Conservation (phyloP, 2,113 vertebrate genomes). For the Hemiscyllium ocellatum region DNA sequence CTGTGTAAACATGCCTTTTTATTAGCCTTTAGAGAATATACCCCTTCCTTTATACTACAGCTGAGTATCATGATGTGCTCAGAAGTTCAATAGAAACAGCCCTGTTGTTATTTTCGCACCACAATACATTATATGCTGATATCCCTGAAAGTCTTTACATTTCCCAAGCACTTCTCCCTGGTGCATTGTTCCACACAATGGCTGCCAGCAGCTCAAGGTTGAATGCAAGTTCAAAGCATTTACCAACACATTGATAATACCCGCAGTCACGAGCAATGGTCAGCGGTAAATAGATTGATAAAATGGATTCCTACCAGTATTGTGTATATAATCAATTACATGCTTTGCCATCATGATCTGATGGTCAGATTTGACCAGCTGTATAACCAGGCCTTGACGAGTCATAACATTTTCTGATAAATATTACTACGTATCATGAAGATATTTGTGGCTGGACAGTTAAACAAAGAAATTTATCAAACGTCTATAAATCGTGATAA, state of each 20-base stretch:
- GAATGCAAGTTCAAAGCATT: not conserved
- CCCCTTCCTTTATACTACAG: not conserved
- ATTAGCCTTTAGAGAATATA: not conserved
- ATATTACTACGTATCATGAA: not conserved
- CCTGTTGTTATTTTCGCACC: not conserved
- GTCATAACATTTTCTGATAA: not conserved
- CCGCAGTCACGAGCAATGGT: not conserved
- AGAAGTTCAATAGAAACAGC: not conserved
- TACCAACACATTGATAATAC: not conserved
- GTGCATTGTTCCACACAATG: not conserved
- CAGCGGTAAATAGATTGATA: not conserved
- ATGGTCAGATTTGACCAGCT: not conserved
- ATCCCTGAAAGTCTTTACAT: not conserved
- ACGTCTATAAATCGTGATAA: not conserved
- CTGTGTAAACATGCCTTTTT: not conserved
- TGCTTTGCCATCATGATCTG: not conserved
- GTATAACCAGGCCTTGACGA: not conserved
- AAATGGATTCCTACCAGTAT: not conserved
- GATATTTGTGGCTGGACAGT: not conserved
- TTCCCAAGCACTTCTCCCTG: constrained; percentile 1
- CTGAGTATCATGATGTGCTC: not conserved
- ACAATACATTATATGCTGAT: not conserved
- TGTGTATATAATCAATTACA: not conserved
- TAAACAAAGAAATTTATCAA: not conserved
- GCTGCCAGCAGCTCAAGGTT: not conserved